A percentile compares a stretch with the other conserved stretches of the same genome.
phyloP scores from a whole-genome alignment of 2,113 vertebrate species.

The Anser cygnoides region DNA sequence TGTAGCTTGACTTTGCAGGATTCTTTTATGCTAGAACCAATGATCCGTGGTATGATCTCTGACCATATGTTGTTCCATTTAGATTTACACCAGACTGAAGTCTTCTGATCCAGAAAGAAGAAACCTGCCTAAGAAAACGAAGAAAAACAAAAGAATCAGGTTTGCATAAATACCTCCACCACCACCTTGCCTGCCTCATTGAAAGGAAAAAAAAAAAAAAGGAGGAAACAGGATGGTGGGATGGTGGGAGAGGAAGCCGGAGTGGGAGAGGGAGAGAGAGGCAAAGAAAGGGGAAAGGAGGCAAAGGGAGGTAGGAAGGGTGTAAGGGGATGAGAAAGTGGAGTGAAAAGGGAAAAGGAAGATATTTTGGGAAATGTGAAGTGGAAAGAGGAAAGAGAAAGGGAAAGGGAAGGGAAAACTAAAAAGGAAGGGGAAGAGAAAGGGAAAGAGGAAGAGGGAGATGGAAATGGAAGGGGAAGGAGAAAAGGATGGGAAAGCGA shows the following conservation, averaged over 20 bases:
- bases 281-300: background rate
- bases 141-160: background rate
- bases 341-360: background rate
- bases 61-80: background rate
- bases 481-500: background rate
- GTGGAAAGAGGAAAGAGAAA: background rate
- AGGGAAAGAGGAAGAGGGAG: too few species aligned
- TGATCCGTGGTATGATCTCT: background rate
- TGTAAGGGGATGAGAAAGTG: background rate
- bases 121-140: background rate
- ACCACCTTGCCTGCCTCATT: background rate
- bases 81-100: background rate
- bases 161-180: background rate
- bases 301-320: background rate
- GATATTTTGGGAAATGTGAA: background rate
- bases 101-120: background rate
- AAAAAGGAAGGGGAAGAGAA: background rate
- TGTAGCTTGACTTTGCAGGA: background rate
- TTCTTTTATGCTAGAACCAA: background rate
- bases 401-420: background rate
- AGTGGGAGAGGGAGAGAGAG: background rate
- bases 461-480: background rate
- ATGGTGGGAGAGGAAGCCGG: background rate
- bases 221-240: background rate
- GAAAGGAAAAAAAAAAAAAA: background rate